phyloP scores from a whole-genome alignment of 1,140 invertebrate species.

The Microplitis mediator region DNA sequence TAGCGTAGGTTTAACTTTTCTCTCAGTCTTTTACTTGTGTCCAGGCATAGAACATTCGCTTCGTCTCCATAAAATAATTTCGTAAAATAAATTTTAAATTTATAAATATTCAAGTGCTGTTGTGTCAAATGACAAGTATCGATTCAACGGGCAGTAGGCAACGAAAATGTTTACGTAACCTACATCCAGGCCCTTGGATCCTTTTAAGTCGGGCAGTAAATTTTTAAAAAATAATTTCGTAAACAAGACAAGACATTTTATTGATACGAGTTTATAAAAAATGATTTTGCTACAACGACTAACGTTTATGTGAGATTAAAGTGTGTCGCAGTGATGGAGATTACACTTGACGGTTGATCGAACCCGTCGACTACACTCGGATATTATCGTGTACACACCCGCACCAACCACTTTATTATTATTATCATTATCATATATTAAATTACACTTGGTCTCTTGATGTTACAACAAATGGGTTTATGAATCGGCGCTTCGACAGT shows the following conservation, averaged over 20 bases:
- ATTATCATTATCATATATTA: background rate
- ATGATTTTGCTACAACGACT: background rate
- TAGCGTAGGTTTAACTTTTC: too few relatives aligned
- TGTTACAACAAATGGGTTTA: constrained; percentile 37
- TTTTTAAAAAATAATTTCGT: background rate
- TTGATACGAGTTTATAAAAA: too few relatives aligned
- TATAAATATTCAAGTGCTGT: too few relatives aligned
- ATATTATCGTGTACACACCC: constrained; percentile 19
- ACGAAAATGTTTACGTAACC: constrained; percentile 8
- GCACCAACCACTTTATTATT: constrained; percentile 8
- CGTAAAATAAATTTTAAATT: too few relatives aligned
- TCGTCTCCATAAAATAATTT: background rate
- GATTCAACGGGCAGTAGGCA: constrained; percentile 18
- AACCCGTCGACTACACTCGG: constrained; percentile 24
- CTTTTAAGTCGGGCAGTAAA: background rate
- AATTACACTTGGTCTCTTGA: constrained; percentile 20
- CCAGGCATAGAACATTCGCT: background rate
- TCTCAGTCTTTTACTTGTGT: background rate
- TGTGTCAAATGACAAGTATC: background rate
- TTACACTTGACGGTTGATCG: constrained; percentile 24
- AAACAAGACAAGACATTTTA: too few relatives aligned
- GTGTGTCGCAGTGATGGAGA: constrained; percentile 5
- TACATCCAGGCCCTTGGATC: background rate
- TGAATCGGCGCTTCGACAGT: constrained; percentile 33
- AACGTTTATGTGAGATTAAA: background rate